Evolutionary conservation across 2,888 invertebrate genomes (phyloP).

Genomic region (Synergus laeviventris): DNA sequence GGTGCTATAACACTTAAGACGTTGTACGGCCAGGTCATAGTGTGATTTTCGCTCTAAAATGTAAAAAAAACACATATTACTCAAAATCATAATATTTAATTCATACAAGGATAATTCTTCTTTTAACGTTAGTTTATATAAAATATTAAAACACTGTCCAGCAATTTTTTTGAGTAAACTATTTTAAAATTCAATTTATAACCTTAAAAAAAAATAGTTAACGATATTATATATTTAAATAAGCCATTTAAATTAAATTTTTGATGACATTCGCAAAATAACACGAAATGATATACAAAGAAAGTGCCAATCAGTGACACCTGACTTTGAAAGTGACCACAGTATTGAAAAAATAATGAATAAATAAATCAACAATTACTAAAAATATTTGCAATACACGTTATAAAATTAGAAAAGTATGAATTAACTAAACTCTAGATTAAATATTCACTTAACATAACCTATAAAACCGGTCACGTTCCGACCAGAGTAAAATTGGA

Average conservation of each 20-base stretch:
- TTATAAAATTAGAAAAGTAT: neutral
- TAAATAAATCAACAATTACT: neutral
- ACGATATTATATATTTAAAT: neutral
- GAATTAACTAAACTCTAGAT: neutral
- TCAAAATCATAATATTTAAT: too few species aligned
- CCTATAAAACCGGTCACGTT: constrained; percentile 16
- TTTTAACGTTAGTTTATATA: too few species aligned
- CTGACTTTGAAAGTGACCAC: neutral
- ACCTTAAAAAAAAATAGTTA: too few species aligned
- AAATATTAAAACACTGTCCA: too few species aligned
- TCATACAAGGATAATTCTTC: too few species aligned
- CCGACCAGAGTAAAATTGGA: neutral
- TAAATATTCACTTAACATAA: constrained; percentile 10
- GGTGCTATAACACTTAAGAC: constrained; percentile 80
- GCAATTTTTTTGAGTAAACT: too few species aligned
- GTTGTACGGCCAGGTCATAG: constrained; percentile 82
- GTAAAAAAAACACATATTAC: constrained; percentile 45
- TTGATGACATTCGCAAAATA: neutral
- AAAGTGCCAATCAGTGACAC: constrained; percentile 12
- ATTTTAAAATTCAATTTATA: too few species aligned
- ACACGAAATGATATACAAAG: neutral
- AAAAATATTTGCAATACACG: neutral
- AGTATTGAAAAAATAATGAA: neutral
- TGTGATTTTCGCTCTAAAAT: constrained; percentile 67
- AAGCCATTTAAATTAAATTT: neutral